These are phyloP conservation scores for Leptinotarsa rubiginosa DNA, from an alignment of 2,888 invertebrate species.

Conservation along the genomic window DNA sequence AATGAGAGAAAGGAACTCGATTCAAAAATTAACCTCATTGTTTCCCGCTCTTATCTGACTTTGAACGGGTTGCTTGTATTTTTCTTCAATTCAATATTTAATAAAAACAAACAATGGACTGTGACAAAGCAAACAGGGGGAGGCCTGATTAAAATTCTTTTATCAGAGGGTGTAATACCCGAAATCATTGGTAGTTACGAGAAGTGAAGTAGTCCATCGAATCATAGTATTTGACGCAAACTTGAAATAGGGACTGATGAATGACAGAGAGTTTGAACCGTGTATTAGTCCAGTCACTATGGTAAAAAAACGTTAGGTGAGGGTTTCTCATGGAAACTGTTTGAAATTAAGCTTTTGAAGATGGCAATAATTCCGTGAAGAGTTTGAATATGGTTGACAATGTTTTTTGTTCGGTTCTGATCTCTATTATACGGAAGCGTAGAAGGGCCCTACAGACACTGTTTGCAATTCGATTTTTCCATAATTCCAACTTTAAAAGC, in stretches of 20 bases:
- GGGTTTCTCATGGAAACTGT: neutral
- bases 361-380: no score
- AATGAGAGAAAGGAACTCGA: neutral
- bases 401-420: no score
- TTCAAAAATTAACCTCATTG: slow-evolving; percentile 28
- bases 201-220: slow-evolving; percentile 32
- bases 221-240: slow-evolving; percentile 40
- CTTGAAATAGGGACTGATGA: slow-evolving; percentile 37
- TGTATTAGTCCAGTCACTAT: slow-evolving; percentile 8
- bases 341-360: no score
- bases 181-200: slow-evolving; percentile 37
- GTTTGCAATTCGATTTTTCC: no score
- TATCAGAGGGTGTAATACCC: slow-evolving; percentile 37
- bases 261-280: slow-evolving; percentile 19
- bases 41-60: slow-evolving; percentile 29
- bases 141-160: slow-evolving; percentile 39
- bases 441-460: no score
- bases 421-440: no score
- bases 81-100: slow-evolving; percentile 37
- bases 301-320: neutral
- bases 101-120: slow-evolving; percentile 39
- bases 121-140: slow-evolving; percentile 39
- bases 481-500: no score
- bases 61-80: slow-evolving; percentile 33
- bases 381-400: no score